Percentiles rank a stretch among this genome's conserved stretches.
Evolutionary conservation across 2,888 invertebrate species (phyloP).

Genomic region (Ceramica pisi): DNA sequence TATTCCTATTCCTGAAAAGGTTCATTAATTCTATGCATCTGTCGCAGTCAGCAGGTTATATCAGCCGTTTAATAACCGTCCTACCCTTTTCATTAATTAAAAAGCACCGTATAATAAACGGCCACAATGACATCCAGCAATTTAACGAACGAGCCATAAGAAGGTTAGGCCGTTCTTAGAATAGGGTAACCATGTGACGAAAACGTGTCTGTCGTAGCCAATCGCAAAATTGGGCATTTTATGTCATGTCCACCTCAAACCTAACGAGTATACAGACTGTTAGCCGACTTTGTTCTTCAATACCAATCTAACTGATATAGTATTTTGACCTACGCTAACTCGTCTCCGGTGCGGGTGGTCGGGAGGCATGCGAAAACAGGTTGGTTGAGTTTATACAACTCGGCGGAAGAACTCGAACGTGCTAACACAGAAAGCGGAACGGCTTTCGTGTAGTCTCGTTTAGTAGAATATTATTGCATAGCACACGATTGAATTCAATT

Average conservation of each 20-base stretch:
- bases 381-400: slow-evolving; percentile 57
- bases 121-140: too few species aligned
- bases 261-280: not conserved
- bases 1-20: not conserved
- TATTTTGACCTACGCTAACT: slow-evolving; percentile 30
- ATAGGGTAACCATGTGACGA: too few species aligned
- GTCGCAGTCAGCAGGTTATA: too few species aligned
- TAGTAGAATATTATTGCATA: slow-evolving; percentile 62
- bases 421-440: slow-evolving; percentile 72
- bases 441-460: slow-evolving; percentile 60
- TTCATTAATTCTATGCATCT: not conserved
- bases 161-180: too few species aligned
- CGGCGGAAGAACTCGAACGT: slow-evolving; percentile 54
- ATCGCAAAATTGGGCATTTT: too few species aligned
- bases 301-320: not conserved
- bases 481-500: slow-evolving; percentile 50
- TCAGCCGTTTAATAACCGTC: too few species aligned
- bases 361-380: slow-evolving; percentile 42
- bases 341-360: not conserved
- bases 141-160: too few species aligned
- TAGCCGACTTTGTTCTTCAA: slow-evolving; percentile 1
- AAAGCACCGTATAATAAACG: too few species aligned
- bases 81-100: too few species aligned
- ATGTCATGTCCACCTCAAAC: too few species aligned
- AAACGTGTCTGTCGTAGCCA: too few species aligned